Evolutionary conservation across 2,113 vertebrate species (phyloP).

Genomic region (Vimba vimba): DNA sequence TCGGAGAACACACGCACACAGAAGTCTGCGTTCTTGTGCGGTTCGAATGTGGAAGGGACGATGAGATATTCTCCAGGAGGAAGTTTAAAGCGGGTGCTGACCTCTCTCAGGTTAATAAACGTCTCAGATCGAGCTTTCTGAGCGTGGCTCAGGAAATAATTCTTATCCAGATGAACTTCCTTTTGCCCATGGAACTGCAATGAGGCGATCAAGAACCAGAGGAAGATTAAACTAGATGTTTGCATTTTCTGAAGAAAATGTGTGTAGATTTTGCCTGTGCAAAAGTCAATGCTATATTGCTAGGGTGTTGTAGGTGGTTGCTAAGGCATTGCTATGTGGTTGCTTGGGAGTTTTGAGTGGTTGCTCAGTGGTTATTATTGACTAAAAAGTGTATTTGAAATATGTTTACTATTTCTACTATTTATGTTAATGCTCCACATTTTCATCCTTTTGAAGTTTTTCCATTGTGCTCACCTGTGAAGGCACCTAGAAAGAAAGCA

Average conservation of each 20-base stretch:
- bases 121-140: constrained; percentile 71
- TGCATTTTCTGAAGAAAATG: neutral
- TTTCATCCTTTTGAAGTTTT: neutral
- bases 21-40: constrained; percentile 82
- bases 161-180: constrained; percentile 70
- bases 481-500: constrained; percentile 50
- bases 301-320: neutral
- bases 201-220: constrained; percentile 4
- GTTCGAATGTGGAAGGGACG: constrained; percentile 84
- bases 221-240: neutral
- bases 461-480: constrained; percentile 44
- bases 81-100: constrained; percentile 72
- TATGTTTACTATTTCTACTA: neutral
- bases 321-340: neutral
- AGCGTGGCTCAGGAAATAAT: constrained; percentile 75
- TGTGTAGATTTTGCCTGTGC: neutral
- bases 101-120: constrained; percentile 81
- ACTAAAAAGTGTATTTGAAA: neutral
- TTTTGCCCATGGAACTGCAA: constrained; percentile 65
- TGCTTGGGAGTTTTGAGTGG: neutral
- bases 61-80: constrained; percentile 84
- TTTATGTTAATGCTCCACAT: neutral
- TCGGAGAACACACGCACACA: constrained; percentile 85
- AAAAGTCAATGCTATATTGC: neutral
- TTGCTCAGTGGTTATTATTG: neutral